Evolutionary conservation across 1,140 invertebrate genomes (phyloP).

Genomic region (Bombus fervidus): DNA sequence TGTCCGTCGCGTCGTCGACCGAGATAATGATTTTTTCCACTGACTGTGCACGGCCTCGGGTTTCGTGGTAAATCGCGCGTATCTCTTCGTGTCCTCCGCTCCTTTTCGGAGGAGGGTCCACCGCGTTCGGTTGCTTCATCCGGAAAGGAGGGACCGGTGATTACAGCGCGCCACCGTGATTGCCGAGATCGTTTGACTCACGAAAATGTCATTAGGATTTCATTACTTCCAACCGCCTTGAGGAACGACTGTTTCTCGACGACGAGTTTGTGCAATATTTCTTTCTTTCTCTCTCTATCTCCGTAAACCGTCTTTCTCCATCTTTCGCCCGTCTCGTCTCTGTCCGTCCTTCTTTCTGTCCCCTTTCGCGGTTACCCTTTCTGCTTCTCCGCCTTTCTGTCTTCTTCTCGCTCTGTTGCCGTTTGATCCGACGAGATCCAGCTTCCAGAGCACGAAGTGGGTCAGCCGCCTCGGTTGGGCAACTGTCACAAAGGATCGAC

Average conservation of each 20-base stretch:
- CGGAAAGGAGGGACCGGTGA: slow-evolving; percentile 70
- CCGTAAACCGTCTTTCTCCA: not conserved
- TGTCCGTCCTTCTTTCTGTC: slow-evolving; percentile 33
- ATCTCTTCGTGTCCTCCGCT: slow-evolving; percentile 31
- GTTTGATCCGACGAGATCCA: slow-evolving; percentile 44
- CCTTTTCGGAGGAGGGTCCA: slow-evolving; percentile 52
- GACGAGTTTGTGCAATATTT: slow-evolving; percentile 69
- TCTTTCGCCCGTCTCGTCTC: not conserved
- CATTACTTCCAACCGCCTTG: slow-evolving; percentile 71
- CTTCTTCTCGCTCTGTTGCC: slow-evolving; percentile 6
- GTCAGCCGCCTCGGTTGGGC: slow-evolving; percentile 58
- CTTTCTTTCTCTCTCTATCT: slow-evolving; percentile 3
- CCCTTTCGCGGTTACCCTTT: slow-evolving; percentile 5
- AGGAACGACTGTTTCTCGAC: slow-evolving; percentile 56
- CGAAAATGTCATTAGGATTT: slow-evolving; percentile 80
- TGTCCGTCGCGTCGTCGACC: slow-evolving; percentile 46
- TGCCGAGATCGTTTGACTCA: slow-evolving; percentile 74
- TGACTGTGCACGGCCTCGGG: slow-evolving; percentile 19
- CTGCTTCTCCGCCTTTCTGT: not conserved
- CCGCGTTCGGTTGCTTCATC: slow-evolving; percentile 69
- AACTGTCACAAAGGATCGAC: slow-evolving; percentile 64
- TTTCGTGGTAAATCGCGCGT: slow-evolving; percentile 19
- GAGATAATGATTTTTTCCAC: slow-evolving; percentile 54
- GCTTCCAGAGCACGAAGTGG: slow-evolving; percentile 63
- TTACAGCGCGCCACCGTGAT: slow-evolving; percentile 67